These are phyloP conservation scores for Manis pentadactyla DNA, from an alignment of 2,797 vertebrate genomes.

Conservation along the genomic window DNA sequence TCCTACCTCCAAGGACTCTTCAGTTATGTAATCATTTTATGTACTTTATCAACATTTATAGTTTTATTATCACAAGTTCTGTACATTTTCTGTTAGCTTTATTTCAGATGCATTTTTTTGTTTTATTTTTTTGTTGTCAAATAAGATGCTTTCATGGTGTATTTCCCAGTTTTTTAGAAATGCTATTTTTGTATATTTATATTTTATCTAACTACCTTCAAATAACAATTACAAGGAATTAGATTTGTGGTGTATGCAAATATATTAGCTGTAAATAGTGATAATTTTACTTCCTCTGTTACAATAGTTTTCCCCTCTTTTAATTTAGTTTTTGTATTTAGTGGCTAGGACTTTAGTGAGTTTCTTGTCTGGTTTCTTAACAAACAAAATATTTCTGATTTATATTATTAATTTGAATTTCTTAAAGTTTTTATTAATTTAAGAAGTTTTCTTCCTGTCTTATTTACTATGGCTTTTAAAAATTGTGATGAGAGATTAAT, in stretches of 20 bases:
- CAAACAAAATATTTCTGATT: background rate
- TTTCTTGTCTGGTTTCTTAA: background rate
- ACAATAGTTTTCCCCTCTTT: background rate
- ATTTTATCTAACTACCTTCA: constrained; percentile 10
- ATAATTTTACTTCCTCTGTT: background rate
- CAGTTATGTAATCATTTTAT: background rate
- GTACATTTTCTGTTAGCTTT: background rate
- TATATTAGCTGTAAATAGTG: background rate
- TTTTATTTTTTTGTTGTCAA: background rate
- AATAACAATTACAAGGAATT: background rate
- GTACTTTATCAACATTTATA: background rate
- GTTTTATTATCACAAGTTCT: too few relatives aligned
- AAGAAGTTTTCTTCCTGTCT: background rate
- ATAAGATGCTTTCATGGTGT: background rate
- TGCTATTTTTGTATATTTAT: constrained; percentile 45
- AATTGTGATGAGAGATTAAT: background rate
- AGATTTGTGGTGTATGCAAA: background rate
- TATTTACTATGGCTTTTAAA: background rate
- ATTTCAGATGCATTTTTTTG: background rate
- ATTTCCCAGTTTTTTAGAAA: background rate
- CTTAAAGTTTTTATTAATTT: background rate
- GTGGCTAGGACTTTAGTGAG: background rate
- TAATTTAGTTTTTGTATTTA: background rate
- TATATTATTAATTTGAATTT: background rate
- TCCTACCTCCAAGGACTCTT: background rate